Evolutionary conservation across 2,797 vertebrate genomes (phyloP), one percentile per base, ranked within the genome.

Genomic region (Selene dorsalis): DNA sequence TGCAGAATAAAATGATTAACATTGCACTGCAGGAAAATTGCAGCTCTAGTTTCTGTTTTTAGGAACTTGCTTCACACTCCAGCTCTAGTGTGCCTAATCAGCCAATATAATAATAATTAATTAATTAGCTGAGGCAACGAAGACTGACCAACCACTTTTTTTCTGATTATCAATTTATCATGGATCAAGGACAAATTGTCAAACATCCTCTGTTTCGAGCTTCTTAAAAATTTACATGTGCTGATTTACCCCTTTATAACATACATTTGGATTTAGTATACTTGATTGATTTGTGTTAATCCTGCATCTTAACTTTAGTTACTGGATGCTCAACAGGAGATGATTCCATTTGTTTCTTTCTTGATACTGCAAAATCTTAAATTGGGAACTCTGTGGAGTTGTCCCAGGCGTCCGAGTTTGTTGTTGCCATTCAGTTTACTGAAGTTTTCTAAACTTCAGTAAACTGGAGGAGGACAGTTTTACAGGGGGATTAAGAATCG

Each of bases 1-100:
- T 38, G 57, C 30, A 70, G 32, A 79, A 26, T 69, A 24, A 66
- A 75, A 47, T 52, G 2, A 69, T 86, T 64, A 75, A 50, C 62
- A n/a, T 69, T 52, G 35, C 58, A 56, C 58, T 11, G 39, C 41
- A 35, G 52, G 32, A 41, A n/a, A 39, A 22, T 8, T 35, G 35
- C 10, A n/a, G 30, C 47, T 62, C 50, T 62, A 18, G 13, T 58
- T 71, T 68, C 43, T 63, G 43, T 77, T 77, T 83, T 74, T 26
- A 45, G 52, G 26, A 71, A 11, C 39, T 67, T 16, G 12, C 30
- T 35, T 64, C 18, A 64, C 30, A 9, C 26, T 61, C 8, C 9
- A 13, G 4, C 18, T 67, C 26, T 30, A 60, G 24, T 9, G 26
- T 3, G 52, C 3, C 45, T 48, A 48, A 20, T 69, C 43, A 47